phyloP scores from a whole-genome alignment of 1,140 invertebrate genomes.

The Scaptomyza graminum region DNA sequence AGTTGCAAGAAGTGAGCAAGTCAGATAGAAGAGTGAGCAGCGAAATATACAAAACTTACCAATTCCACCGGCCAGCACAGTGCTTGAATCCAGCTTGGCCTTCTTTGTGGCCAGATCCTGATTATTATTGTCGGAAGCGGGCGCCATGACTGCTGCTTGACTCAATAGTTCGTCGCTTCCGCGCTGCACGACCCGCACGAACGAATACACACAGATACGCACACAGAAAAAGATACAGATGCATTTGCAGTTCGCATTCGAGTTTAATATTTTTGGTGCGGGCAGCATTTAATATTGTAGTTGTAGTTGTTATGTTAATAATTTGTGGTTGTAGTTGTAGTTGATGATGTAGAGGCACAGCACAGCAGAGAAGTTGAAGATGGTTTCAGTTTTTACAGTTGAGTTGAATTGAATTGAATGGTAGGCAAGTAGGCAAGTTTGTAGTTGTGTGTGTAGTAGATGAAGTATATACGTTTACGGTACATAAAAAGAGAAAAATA shows the following conservation, averaged over 20 bases:
- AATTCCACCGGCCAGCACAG: conserved; percentile 82
- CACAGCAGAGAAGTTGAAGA: conserved; percentile 78
- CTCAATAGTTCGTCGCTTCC: conserved; percentile 97
- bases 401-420: conserved; percentile 41
- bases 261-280: conserved; percentile 25
- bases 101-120: conserved; percentile 95
- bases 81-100: conserved; percentile 87
- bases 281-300: conserved; percentile 13
- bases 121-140: conserved; percentile 96
- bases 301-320: conserved; percentile 30
- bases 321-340: conserved; percentile 44
- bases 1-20: conserved; percentile 11
- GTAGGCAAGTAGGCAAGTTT: conserved; percentile 49
- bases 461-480: conserved; percentile 76
- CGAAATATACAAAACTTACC: conserved; percentile 72
- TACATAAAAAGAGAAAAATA: conserved; percentile 82
- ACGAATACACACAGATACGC: conserved; percentile 8
- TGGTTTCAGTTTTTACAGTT: conserved; percentile 65
- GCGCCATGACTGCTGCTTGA: conserved; percentile 96
- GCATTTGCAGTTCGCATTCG: conserved; percentile 19
- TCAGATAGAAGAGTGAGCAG: conserved; percentile 5
- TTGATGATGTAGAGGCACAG: conserved; percentile 58
- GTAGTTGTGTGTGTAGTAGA: conserved; percentile 80
- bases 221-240: conserved; percentile 22
- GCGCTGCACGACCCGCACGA: conserved; percentile 88